These are phyloP conservation scores for Cryptophagus acutangulus DNA, from an alignment of 2,888 invertebrate species.

Conservation along the genomic window DNA sequence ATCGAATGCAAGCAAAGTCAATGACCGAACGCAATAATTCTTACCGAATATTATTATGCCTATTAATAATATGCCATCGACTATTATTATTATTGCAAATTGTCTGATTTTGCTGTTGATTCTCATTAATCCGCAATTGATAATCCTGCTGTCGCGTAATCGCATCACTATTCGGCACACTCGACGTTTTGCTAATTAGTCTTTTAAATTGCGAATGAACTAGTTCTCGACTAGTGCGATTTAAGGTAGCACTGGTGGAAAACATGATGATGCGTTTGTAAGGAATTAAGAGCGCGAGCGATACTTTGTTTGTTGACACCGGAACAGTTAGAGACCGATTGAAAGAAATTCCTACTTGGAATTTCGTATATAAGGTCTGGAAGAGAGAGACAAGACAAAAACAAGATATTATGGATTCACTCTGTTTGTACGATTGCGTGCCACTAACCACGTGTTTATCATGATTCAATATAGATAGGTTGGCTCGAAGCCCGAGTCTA, in stretches of 20 bases:
- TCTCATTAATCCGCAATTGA: conserved; percentile 22
- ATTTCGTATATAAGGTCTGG: conserved; percentile 33
- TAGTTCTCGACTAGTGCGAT: conserved; percentile 37
- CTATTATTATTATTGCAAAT: conserved; percentile 22
- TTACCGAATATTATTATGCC: conserved; percentile 45
- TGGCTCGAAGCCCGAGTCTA: too few relatives aligned
- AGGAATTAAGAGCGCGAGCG: conserved; percentile 4
- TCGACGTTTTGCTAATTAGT: conserved; percentile 57
- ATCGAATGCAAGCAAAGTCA: too few relatives aligned
- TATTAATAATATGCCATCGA: conserved; percentile 41
- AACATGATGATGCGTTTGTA: conserved; percentile 22
- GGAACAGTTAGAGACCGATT: too few relatives aligned
- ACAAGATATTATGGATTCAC: conserved; percentile 26
- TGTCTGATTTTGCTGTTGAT: too few relatives aligned
- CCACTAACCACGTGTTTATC: conserved; percentile 20
- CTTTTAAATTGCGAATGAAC: conserved; percentile 33
- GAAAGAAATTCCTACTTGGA: conserved; percentile 24
- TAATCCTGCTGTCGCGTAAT: conserved; percentile 49
- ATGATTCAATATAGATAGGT: too few relatives aligned
- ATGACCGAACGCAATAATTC: conserved; percentile 14
- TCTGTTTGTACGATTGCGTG: conserved; percentile 12
- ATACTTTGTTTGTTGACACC: too few relatives aligned
- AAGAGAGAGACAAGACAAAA: conserved; percentile 40
- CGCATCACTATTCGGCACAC: conserved; percentile 57
- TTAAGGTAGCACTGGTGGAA: conserved; percentile 25